Conservation (phyloP, 2,797 vertebrate genomes). For the Macropus fuliginosus region DNA sequence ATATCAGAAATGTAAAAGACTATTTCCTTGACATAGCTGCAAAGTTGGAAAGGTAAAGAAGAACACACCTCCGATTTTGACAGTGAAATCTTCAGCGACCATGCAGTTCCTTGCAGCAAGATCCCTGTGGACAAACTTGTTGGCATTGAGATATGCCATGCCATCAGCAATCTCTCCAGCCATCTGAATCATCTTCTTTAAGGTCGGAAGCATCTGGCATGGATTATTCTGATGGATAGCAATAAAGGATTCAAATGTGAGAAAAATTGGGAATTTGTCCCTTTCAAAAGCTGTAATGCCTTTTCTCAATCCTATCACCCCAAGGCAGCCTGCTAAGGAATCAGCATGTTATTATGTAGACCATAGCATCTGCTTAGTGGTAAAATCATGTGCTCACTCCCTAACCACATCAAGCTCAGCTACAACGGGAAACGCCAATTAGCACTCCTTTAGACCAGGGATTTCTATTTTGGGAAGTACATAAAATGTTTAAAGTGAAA, state of each 20-base stretch:
- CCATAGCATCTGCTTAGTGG: not conserved
- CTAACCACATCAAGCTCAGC: not conserved
- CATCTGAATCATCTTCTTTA: conserved; percentile 99
- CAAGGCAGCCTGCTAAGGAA: conserved; percentile 12
- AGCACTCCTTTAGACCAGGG: not conserved
- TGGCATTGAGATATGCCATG: conserved; percentile 99
- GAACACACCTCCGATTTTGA: conserved; percentile 97
- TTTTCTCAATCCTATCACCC: not conserved
- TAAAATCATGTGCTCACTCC: not conserved
- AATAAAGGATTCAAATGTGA: conserved; percentile 42
- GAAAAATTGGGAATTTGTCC: not conserved
- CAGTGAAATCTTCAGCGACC: conserved; percentile 98
- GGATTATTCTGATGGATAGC: conserved; percentile 87
- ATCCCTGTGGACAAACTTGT: conserved; percentile 99
- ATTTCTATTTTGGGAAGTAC: conserved; percentile 2
- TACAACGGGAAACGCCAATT: not conserved
- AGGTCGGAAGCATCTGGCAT: conserved; percentile 90
- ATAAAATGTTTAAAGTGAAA: conserved; percentile 31
- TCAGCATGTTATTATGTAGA: not conserved
- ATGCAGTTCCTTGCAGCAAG: conserved; percentile 99
- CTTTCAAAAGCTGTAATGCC: not conserved
- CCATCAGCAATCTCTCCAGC: conserved; percentile 98
- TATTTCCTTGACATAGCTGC: not conserved
- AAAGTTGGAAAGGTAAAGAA: not conserved
- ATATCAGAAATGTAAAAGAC: not conserved